Evolutionary conservation across 2,888 invertebrate species (phyloP).

Genomic region (Hyalella azteca): DNA sequence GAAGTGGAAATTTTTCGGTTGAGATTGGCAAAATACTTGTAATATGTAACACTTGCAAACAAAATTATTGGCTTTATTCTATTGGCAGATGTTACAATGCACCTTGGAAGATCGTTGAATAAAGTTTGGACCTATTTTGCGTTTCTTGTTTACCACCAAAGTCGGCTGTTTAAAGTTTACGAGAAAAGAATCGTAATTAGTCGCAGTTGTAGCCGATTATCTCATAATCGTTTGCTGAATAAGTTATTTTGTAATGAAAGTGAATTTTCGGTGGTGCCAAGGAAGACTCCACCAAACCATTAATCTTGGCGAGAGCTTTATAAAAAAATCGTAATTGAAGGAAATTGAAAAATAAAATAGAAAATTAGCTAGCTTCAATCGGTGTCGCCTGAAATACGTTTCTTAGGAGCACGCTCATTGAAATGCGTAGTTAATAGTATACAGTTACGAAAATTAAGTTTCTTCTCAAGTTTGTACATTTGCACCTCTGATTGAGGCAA

Average conservation of each 20-base stretch:
- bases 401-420: not conserved
- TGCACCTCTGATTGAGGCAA: not conserved
- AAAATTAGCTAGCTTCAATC: not conserved
- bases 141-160: slow-evolving; percentile 22
- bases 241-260: not conserved
- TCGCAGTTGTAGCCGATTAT: slow-evolving; percentile 6
- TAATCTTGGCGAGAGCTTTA: no score
- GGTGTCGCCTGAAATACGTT: not conserved
- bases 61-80: slow-evolving; percentile 12
- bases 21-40: no score
- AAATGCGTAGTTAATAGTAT: not conserved
- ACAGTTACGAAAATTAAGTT: not conserved
- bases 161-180: no score
- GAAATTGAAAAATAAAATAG: not conserved
- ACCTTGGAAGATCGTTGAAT: slow-evolving; percentile 14
- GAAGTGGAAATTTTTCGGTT: no score
- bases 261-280: not conserved
- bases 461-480: not conserved
- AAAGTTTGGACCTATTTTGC: slow-evolving; percentile 18
- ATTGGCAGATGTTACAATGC: slow-evolving; percentile 20
- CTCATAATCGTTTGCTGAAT: slow-evolving; percentile 22
- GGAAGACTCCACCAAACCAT: no score
- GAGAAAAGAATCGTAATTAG: not conserved
- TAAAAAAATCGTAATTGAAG: no score
- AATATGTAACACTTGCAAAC: no score